Percentiles rank a stretch among this genome's conserved stretches.
Conservation (phyloP, 2,888 invertebrate species). For the Apomyelois bistriatella region DNA sequence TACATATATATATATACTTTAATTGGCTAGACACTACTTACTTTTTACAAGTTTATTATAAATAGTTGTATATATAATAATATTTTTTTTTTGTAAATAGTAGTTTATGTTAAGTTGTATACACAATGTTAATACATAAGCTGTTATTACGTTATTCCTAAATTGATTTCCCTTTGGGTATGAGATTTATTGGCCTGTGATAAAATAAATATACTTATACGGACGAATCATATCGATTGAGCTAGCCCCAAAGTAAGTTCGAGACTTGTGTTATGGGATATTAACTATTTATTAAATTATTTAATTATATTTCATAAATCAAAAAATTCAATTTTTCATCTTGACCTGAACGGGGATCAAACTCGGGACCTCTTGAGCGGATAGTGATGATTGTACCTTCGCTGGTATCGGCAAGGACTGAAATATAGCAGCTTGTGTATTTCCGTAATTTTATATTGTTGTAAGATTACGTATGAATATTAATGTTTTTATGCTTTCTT, state of each 20-base stretch:
- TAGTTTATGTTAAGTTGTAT: background rate
- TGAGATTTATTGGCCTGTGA: background rate
- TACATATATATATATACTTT: too few relatives aligned
- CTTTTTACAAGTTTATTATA: background rate
- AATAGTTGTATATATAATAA: background rate
- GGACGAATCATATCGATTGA: too few relatives aligned
- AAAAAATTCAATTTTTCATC: too few relatives aligned
- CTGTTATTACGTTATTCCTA: conserved; percentile 19
- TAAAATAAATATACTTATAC: too few relatives aligned
- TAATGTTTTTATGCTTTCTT: too few relatives aligned
- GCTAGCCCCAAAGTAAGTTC: too few relatives aligned
- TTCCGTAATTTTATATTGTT: conserved; percentile 12
- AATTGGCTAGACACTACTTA: too few relatives aligned
- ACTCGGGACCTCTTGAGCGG: too few relatives aligned
- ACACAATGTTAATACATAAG: conserved; percentile 11
- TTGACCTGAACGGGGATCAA: too few relatives aligned
- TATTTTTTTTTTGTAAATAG: background rate
- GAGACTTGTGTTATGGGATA: too few relatives aligned
- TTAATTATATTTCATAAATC: too few relatives aligned
- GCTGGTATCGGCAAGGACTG: background rate
- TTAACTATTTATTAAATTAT: too few relatives aligned
- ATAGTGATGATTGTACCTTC: background rate
- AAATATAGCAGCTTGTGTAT: conserved; percentile 2
- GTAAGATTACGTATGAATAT: conserved; percentile 13
- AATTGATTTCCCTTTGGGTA: background rate